Evolutionary conservation across 2,888 invertebrate genomes (phyloP).

Genomic region (Latrodectus elegans): DNA sequence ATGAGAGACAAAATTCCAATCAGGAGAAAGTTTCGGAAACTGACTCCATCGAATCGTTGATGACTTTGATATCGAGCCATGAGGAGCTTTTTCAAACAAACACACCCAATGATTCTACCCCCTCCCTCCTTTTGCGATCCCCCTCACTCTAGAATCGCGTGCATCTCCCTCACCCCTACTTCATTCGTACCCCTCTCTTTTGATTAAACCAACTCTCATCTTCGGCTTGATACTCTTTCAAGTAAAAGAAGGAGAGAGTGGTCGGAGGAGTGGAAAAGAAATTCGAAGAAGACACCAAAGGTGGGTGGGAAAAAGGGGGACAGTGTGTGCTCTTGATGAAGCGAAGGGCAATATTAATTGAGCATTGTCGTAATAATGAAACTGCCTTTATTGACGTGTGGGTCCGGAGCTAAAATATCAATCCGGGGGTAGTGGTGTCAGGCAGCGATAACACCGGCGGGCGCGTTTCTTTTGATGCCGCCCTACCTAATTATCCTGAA

Average conservation of each 20-base stretch:
- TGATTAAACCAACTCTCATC: slow-evolving; percentile 68
- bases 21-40: slow-evolving; percentile 21
- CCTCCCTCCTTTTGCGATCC: background rate
- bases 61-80: slow-evolving; percentile 66
- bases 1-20: slow-evolving; percentile 60
- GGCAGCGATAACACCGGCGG: slow-evolving; percentile 67
- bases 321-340: slow-evolving; percentile 51
- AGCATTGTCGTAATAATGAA: slow-evolving; percentile 69
- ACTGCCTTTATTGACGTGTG: slow-evolving; percentile 68
- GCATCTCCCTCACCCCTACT: slow-evolving; percentile 2
- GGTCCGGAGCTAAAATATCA: slow-evolving; percentile 66
- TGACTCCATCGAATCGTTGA: slow-evolving; percentile 57
- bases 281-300: slow-evolving; percentile 19
- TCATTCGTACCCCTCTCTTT: slow-evolving; percentile 27
- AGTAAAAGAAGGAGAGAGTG: slow-evolving; percentile 16
- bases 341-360: slow-evolving; percentile 68
- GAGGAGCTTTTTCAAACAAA: slow-evolving; percentile 53
- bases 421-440: slow-evolving; percentile 65
- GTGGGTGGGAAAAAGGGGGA: slow-evolving; percentile 11
- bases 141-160: slow-evolving; percentile 24
- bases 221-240: slow-evolving; percentile 60
- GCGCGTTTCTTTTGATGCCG: slow-evolving; percentile 66
- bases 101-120: slow-evolving; percentile 49
- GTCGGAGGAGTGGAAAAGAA: slow-evolving; percentile 38
- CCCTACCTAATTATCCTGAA: slow-evolving; percentile 69